Evolutionary conservation across 2,113 vertebrate species (phyloP).

Genomic region (Scomber colias): DNA sequence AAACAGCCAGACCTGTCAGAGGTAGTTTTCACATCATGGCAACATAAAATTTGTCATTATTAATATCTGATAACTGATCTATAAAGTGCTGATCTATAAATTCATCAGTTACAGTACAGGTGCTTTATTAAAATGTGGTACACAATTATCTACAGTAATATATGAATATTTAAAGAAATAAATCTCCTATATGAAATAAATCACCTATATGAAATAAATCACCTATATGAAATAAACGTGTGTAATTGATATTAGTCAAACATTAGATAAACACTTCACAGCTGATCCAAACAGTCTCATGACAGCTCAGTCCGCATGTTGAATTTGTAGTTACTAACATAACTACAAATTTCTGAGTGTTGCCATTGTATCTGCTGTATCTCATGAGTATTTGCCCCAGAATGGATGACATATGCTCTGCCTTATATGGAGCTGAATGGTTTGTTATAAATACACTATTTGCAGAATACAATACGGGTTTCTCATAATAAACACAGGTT

Average conservation of each 20-base stretch:
- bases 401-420: neutral
- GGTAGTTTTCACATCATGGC: neutral
- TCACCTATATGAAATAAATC: too few species aligned
- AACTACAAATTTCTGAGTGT: neutral
- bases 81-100: neutral
- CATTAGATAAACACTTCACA: neutral
- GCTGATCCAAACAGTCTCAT: neutral
- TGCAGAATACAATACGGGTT: neutral
- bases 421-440: neutral
- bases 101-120: neutral
- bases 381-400: neutral
- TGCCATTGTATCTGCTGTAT: neutral
- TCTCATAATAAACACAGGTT: neutral
- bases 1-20: neutral
- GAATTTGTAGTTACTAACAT: neutral
- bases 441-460: conserved; percentile 20
- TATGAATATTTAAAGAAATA: neutral
- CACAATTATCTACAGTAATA: neutral
- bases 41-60: neutral
- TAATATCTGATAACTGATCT: neutral
- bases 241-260: neutral
- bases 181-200: too few species aligned
- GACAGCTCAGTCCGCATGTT: neutral
- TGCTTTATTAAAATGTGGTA: neutral
- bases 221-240: too few species aligned